A percentile compares a stretch with the other conserved stretches of the same genome.
Evolutionary conservation across 2,797 vertebrate genomes (phyloP).

Genomic region (Megaceryle alcyon): DNA sequence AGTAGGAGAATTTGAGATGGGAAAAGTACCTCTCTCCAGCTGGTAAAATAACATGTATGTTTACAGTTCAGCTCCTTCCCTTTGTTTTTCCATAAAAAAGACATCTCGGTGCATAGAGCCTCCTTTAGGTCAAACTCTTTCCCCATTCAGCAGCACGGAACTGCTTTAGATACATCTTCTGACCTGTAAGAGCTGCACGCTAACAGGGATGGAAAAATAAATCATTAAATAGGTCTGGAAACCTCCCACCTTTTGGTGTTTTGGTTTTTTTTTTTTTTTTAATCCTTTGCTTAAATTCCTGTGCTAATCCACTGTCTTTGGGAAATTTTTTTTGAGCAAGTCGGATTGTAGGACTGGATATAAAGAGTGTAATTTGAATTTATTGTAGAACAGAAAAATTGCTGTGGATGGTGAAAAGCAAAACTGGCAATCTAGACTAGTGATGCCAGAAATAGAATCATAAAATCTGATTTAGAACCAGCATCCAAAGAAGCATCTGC

Average conservation of each 20-base stretch:
- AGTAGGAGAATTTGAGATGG: neutral
- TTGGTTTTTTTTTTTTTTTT: neutral
- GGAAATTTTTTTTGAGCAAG: conserved; percentile 16
- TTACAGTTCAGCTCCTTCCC: neutral
- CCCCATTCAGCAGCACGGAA: neutral
- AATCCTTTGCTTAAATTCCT: conserved; percentile 11
- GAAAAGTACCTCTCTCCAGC: neutral
- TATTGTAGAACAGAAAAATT: conserved; percentile 27
- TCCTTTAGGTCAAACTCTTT: neutral
- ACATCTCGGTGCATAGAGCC: neutral
- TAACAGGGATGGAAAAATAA: neutral
- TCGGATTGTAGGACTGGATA: conserved; percentile 23
- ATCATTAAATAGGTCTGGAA: neutral
- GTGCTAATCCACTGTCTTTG: conserved; percentile 21
- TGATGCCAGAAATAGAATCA: conserved; percentile 32
- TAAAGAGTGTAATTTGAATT: conserved; percentile 35
- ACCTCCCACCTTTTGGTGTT: neutral
- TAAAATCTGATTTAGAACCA: conserved; percentile 52
- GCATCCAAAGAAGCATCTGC: conserved; percentile 43
- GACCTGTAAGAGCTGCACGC: neutral
- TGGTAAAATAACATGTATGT: neutral
- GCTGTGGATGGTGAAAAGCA: conserved; percentile 42
- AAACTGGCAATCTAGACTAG: conserved; percentile 34
- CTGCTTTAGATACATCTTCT: neutral
- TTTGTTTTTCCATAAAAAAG: neutral